Base-by-base conservation (phyloP, 2,888 invertebrate species). In the Eupeodes luniger region DNA sequence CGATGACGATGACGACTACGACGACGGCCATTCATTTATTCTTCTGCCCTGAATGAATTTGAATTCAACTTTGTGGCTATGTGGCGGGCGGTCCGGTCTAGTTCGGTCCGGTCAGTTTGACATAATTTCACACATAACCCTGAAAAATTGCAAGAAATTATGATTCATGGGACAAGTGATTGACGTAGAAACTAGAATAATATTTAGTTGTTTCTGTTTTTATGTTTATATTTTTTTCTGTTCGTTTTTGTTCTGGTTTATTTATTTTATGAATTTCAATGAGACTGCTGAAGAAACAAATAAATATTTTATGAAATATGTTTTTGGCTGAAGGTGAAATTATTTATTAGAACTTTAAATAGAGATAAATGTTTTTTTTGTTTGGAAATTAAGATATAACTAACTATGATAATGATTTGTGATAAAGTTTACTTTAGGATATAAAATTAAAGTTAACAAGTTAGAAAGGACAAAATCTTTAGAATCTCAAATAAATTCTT, bases 81-180 rank as follows among this genome's bases (percentile, higher is more conserved):
- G 27, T 27, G 27, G 27, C 27, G 27, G 27, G 2, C 27, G 2
- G 27, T 27, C 27, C 27, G 27, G 27, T 19, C 19, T 19, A 19
- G 19, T 27, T 27, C 2, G 27, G 27, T 27, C 27, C 34, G 76
- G 74, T 86, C 51, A 57, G 76, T 64, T 84, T 59, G 72, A 72
- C 76, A 80, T 80, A 76, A 84, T 84, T 80, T 80, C 66, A 67
- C 70, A 74, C 78, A 72, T 80, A 87, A 87, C 87, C 84, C 87
- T 87, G 87, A 87, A 84, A 87, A 80, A 87, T 87, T 84, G 80
- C 84, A 87, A 76, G 80, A 70, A 80, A 80, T 77, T 87, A 62
- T 87, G 84, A 87, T 84, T 87, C 76, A 84, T 84, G 72, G 75
- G 80, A 84, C 76, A 80, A 87, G 64, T 87, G 87, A 87, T 87